Percentiles rank a stretch among this genome's conserved stretches.
These are phyloP conservation scores for Caenorhabditis brenneri DNA, from an alignment of 1,140 invertebrate genomes.

Conservation along the genomic window DNA sequence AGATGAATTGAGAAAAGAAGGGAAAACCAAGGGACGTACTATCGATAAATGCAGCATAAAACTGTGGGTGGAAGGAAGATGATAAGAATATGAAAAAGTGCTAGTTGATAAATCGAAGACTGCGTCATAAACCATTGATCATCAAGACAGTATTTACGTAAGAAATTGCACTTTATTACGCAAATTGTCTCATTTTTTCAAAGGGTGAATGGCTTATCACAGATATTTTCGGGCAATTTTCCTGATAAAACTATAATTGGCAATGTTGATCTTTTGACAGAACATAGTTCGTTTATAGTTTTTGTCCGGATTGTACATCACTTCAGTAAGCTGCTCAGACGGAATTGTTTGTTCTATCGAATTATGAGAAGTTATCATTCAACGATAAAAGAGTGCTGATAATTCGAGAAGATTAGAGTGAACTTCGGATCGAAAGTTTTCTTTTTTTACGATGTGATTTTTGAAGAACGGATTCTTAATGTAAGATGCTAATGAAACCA, in stretches of 20 bases:
- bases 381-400: not conserved
- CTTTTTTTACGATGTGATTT: too few relatives aligned
- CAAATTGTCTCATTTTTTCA: not conserved
- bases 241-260: not conserved
- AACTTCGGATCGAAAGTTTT: too few relatives aligned
- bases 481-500: too few relatives aligned
- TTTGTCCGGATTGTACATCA: not conserved
- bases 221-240: not conserved
- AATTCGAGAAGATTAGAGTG: too few relatives aligned
- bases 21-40: not conserved
- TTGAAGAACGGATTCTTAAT: too few relatives aligned
- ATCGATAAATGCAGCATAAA: slow-evolving; percentile 13
- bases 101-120: not conserved
- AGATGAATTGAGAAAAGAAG: not conserved
- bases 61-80: not conserved
- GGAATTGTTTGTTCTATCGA: not conserved
- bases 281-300: not conserved
- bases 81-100: not conserved
- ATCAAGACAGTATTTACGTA: slow-evolving; percentile 9
- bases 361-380: not conserved
- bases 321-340: not conserved
- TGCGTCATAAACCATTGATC: slow-evolving; percentile 40
- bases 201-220: slow-evolving; percentile 6
- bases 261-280: not conserved
- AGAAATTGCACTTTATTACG: slow-evolving; percentile 14